Percentiles rank a stretch among this genome's conserved stretches.
phyloP scores from a whole-genome alignment of 2,888 invertebrate genomes.

The Ommatoiulus sabulosus region DNA sequence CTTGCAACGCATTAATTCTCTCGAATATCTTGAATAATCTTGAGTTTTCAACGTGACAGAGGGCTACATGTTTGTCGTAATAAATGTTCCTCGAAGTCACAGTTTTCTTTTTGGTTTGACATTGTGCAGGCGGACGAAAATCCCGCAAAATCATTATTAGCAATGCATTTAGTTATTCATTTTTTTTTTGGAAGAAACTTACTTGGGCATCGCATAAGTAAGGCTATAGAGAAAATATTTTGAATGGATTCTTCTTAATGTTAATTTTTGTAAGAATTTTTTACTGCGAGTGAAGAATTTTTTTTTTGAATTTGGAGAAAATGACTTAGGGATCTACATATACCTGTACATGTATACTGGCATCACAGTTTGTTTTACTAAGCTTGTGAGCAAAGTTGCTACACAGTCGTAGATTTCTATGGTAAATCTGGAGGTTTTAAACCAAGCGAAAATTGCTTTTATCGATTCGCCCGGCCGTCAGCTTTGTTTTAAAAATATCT shows the following conservation, averaged over 20 bases:
- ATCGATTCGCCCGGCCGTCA: not conserved
- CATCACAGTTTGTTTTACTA: not conserved
- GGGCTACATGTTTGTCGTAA: not conserved
- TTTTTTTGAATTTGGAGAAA: no score
- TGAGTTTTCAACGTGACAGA: not conserved
- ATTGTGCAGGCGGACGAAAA: no score
- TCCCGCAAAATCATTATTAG: no score
- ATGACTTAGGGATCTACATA: no score
- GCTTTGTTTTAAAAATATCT: not conserved
- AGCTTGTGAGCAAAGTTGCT: not conserved
- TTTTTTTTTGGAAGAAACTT: no score
- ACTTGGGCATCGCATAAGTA: no score
- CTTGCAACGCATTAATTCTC: not conserved
- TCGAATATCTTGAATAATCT: not conserved
- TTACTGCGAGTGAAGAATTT: no score
- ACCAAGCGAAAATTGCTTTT: not conserved
- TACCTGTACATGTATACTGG: not conserved
- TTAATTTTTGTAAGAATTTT: no score
- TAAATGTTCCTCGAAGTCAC: not conserved
- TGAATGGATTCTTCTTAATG: no score
- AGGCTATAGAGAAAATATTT: no score
- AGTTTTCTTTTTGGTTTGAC: not conserved
- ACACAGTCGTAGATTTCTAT: not conserved
- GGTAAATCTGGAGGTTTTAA: not conserved
- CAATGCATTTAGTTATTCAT: no score